Conservation (phyloP, 2,888 invertebrate species). For the Alloplasta piceator region DNA sequence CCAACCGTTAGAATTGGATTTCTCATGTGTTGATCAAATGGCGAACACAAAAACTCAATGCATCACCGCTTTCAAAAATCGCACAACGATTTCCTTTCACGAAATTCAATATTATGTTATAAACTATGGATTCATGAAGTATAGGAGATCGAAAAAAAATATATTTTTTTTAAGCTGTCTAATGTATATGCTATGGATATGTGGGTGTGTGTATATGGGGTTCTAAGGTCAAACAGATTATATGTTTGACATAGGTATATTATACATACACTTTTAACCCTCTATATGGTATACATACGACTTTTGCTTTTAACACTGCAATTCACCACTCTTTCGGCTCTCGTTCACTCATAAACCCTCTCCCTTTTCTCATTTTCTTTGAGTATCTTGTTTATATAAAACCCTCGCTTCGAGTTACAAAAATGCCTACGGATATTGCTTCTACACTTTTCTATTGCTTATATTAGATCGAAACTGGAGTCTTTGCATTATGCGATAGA, state of each 20-base stretch:
- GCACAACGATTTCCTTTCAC: too few relatives aligned
- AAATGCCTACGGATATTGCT: conserved; percentile 44
- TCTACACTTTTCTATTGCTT: conserved; percentile 25
- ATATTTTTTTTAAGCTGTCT: too few relatives aligned
- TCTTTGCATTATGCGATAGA: conserved; percentile 31
- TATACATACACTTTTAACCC: background rate
- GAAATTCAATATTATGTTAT: too few relatives aligned
- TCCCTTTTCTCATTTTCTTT: conserved; percentile 1
- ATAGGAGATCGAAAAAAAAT: too few relatives aligned
- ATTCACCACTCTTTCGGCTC: conserved; percentile 47
- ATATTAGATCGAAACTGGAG: conserved; percentile 26
- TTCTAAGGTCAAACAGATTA: conserved; percentile 17
- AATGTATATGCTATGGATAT: background rate
- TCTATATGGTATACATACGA: conserved; percentile 6
- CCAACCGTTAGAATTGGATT: too few relatives aligned
- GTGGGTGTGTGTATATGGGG: background rate
- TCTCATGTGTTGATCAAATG: too few relatives aligned
- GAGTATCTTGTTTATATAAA: conserved; percentile 28
- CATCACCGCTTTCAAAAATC: too few relatives aligned
- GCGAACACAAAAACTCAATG: too few relatives aligned
- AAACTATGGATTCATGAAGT: too few relatives aligned
- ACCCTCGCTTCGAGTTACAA: conserved; percentile 49
- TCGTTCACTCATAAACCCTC: conserved; percentile 1
- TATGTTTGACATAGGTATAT: conserved; percentile 52
- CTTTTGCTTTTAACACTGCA: conserved; percentile 53